These are phyloP conservation scores for Nephrotoma appendiculata DNA, from an alignment of 2,888 invertebrate species.

Conservation along the genomic window DNA sequence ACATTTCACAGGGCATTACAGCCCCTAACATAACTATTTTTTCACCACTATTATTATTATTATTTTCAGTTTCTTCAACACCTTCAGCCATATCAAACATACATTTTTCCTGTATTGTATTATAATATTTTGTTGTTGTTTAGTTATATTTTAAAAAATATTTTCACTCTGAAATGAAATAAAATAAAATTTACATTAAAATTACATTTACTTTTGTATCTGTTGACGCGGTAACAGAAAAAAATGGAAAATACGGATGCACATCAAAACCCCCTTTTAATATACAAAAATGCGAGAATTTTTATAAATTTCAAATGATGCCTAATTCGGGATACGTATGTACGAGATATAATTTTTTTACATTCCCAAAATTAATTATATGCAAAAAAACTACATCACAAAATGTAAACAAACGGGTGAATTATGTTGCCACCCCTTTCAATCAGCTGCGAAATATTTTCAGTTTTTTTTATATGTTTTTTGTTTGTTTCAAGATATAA, in stretches of 20 bases:
- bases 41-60: slow-evolving; percentile 18
- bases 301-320: neutral
- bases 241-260: neutral
- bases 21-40: slow-evolving; percentile 30
- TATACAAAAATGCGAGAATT: neutral
- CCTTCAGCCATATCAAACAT: slow-evolving; percentile 64
- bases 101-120: slow-evolving; percentile 33
- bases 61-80: slow-evolving; percentile 37
- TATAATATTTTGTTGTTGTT: neutral
- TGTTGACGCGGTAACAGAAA: neutral
- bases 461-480: neutral
- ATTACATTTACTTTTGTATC: neutral
- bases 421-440: neutral
- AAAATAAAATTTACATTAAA: neutral
- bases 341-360: neutral
- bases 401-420: neutral
- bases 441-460: neutral
- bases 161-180: neutral
- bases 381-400: neutral
- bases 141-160: neutral
- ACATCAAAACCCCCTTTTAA: neutral
- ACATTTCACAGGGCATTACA: slow-evolving; percentile 32
- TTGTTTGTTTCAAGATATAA: neutral
- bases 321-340: neutral
- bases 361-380: neutral